Conservation (phyloP, 2,888 invertebrate genomes). For the Rotaria magnacalcarata region DNA sequence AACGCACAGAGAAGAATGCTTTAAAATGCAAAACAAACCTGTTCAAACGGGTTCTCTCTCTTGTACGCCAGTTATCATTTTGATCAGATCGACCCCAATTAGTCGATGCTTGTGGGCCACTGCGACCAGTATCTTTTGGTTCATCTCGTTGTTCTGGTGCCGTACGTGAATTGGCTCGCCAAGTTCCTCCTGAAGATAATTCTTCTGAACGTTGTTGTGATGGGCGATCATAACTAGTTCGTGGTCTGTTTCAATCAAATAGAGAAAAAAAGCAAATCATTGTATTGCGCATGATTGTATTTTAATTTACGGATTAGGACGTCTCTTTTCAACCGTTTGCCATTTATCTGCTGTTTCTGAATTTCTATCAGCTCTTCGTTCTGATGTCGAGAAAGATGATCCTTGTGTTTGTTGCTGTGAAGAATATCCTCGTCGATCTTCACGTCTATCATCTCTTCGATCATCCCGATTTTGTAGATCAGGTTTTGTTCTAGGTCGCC, state of each 20-base stretch:
- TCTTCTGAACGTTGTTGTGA: neutral
- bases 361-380: neutral
- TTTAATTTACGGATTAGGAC: neutral
- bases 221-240: neutral
- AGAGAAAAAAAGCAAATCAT: neutral
- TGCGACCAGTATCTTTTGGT: neutral
- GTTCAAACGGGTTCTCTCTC: neutral
- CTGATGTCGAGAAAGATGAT: neutral
- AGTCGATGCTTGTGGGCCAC: neutral
- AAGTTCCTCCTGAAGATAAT: neutral
- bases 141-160: neutral
- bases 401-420: neutral
- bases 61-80: neutral
- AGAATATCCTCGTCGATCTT: neutral
- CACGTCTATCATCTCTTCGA: neutral
- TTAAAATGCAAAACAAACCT: neutral
- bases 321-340: neutral
- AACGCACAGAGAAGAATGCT: neutral
- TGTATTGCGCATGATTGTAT: neutral
- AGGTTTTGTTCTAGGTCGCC: neutral
- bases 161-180: neutral
- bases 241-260: neutral
- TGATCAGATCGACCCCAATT: neutral
- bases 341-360: neutral
- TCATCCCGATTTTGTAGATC: neutral